Base-by-base conservation (phyloP, 2,888 invertebrate genomes). In the Clitarchus hookeri region DNA sequence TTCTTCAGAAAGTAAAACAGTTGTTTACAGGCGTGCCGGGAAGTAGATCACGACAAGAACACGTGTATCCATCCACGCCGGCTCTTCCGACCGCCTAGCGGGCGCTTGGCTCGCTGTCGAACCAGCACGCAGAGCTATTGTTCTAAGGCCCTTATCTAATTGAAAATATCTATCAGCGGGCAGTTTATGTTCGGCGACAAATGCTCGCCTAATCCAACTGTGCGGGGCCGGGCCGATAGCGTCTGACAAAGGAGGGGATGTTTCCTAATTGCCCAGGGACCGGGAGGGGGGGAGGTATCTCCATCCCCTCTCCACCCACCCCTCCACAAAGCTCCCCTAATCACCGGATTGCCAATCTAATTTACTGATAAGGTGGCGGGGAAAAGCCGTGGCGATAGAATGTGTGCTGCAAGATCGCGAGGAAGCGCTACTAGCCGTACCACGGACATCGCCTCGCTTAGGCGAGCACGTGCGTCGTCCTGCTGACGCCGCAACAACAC, bases 91-190 rank as follows among this genome's bases (percentile, higher is more conserved):
- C 8, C 48, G 48, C 48, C 16, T 48, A 1, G 48, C 48, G 12
- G 65, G 19, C 65, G 65, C 65, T 65, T 65, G 16, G 65, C 65
- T 16, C 65, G 65, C n/a, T 65, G 65, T 23, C n/a, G 65, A 6
- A 65, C 65, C 11, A 1, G 65, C 8, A 65, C 65, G 8, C n/a
- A 8, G 3, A 16, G 65, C 82, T 23, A 82, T 82, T 82, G 82
- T 82, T 82, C 44, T n/a, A 19, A 13, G 44, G 44, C 16, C 36
- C 78, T 86, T 86, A 84, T 86, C 86, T 86, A 84, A 86, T 86
- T 86, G 86, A 86, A 86, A 86, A 86, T 86, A 77, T 65, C 84
- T 84, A 82, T 82, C 82, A 82, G 82, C 65, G 65, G 65, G 65
- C 65, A 65, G 65, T 65, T 65, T n/a, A n/a, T 19, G 65, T 65